phyloP scores from a whole-genome alignment of 2,797 vertebrate species.

The Betta splendens region DNA sequence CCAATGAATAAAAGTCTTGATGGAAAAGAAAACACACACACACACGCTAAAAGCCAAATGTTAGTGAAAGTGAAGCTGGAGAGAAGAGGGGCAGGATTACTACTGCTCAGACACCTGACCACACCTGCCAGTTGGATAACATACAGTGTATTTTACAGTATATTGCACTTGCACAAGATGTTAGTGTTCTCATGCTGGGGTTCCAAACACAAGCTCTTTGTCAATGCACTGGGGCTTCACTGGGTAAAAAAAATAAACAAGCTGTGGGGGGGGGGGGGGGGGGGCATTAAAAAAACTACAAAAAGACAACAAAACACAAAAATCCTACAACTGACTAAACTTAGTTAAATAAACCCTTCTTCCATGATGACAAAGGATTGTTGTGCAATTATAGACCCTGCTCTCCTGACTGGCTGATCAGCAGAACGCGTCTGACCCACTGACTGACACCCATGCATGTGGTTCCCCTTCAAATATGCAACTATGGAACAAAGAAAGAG shows the following conservation, averaged over 20 bases:
- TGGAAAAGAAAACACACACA: not conserved
- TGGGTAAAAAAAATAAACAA: slow-evolving; percentile 24
- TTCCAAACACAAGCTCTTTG: slow-evolving; percentile 57
- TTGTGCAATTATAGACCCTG: slow-evolving; percentile 63
- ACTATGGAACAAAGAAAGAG: slow-evolving; percentile 42
- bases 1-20: slow-evolving; percentile 13
- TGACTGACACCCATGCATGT: slow-evolving; percentile 2
- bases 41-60: not conserved
- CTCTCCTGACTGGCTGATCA: slow-evolving; percentile 80
- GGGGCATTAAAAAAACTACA: slow-evolving; percentile 25
- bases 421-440: slow-evolving; percentile 55
- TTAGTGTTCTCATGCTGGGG: slow-evolving; percentile 71
- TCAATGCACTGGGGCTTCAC: slow-evolving; percentile 54
- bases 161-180: slow-evolving; percentile 75
- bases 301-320: slow-evolving; percentile 49
- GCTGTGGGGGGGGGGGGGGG: too few species aligned
- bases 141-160: slow-evolving; percentile 72
- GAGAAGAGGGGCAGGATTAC: slow-evolving; percentile 23
- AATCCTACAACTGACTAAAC: slow-evolving; percentile 55
- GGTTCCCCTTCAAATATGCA: slow-evolving; percentile 8
- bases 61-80: slow-evolving; percentile 7
- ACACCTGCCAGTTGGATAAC: slow-evolving; percentile 38
- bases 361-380: slow-evolving; percentile 49
- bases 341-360: slow-evolving; percentile 63
- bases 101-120: slow-evolving; percentile 18